Base-by-base conservation (phyloP, 2,888 invertebrate genomes). In the Actias luna region DNA sequence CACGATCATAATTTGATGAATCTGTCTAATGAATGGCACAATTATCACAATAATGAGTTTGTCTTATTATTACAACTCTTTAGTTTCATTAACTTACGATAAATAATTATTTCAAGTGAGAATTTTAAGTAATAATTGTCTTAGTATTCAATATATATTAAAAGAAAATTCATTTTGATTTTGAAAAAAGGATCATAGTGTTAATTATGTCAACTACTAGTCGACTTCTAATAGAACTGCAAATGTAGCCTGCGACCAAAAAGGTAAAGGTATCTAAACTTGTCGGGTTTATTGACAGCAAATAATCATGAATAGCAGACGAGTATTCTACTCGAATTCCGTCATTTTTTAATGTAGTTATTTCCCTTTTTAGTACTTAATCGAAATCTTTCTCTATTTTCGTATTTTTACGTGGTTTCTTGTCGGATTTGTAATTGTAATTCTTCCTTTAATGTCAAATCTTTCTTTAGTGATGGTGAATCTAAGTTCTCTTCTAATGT, bases 271-370 rank as follows among this genome's bases (percentile, higher is more conserved):
- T 63, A 31, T 65, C 65, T 61, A 65, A 39, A 42, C 59, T 60
- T 29, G 59, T 60, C 10, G 59, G 59, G n/a, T 42, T 60, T 42
- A 60, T 60, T 39, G 31, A 42, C 29, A 29, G 25, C 29, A 60
- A 42, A 60, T 60, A 60, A 29, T 60, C 42, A 42, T 60, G 46
- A 29, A 60, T 42, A 39, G 42, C 10, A 42, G 46, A 42, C 46
- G 63, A 55, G 55, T 63, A 36, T 59, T 65, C 36, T 39, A 63
- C 65, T 59, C 59, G 36, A 16, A 65, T 33, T 59, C 61, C 61
- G 22, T 63, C 59, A 33, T 27, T 63, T 31, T 63, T 62, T 60
- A 50, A 60, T 58, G 35, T 22, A n/a, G 39, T 36, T 39, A 39
- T 59, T 59, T 59, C 59, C 25, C 18, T 36, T 36, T 59, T 42